Evolutionary conservation across 1,140 invertebrate species (phyloP).

Genomic region (Plodia interpunctella): DNA sequence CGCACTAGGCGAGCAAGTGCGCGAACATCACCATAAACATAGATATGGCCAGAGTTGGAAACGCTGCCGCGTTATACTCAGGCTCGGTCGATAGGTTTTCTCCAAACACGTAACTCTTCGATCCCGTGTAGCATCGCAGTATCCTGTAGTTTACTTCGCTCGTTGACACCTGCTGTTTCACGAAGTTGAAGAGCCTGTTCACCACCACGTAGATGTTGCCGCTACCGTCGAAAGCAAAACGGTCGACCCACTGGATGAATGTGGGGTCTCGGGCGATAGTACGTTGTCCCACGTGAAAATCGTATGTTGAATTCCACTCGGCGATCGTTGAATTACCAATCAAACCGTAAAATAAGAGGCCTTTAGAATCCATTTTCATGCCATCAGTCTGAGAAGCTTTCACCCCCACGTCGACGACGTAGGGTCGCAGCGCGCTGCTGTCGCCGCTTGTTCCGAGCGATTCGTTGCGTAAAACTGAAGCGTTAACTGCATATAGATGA

Average conservation of each 20-base stretch:
- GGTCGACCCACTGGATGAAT: conserved; percentile 84
- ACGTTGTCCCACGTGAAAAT: conserved; percentile 76
- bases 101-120: conserved; percentile 81
- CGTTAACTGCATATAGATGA: conserved; percentile 79
- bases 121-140: conserved; percentile 74
- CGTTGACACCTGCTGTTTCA: conserved; percentile 75
- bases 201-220: conserved; percentile 82
- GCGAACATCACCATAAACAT: conserved; percentile 45
- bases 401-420: conserved; percentile 78
- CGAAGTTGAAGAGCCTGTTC: conserved; percentile 81
- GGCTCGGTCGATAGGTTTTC: conserved; percentile 38
- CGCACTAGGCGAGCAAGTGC: conserved; percentile 54
- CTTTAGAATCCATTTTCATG: conserved; percentile 83
- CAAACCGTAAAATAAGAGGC: conserved; percentile 82
- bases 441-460: conserved; percentile 40
- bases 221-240: conserved; percentile 82
- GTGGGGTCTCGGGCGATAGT: conserved; percentile 81
- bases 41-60: conserved; percentile 41
- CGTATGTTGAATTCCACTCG: conserved; percentile 78
- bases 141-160: conserved; percentile 80
- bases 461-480: conserved; percentile 77
- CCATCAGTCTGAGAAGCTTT: conserved; percentile 83
- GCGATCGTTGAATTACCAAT: conserved; percentile 81
- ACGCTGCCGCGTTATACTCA: conserved; percentile 31
- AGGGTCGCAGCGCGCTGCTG: conserved; percentile 42